Evolutionary conservation across 2,113 vertebrate genomes (phyloP).

Genomic region (Cervus canadensis): DNA sequence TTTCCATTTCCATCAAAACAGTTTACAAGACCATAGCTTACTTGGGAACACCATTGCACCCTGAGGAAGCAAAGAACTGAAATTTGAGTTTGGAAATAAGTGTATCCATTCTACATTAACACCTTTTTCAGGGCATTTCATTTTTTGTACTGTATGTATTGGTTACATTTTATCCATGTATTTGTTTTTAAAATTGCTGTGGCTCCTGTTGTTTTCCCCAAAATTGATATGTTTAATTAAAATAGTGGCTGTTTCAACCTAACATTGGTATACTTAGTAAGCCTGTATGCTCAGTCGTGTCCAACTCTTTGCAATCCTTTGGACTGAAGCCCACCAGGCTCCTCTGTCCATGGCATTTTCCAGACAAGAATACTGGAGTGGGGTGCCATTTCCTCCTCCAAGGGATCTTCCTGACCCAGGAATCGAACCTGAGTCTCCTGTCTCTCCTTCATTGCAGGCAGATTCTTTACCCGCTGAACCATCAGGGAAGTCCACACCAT

Average conservation of each 20-base stretch:
- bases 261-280: neutral
- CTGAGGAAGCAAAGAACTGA: neutral
- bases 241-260: slow-evolving; percentile 18
- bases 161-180: neutral
- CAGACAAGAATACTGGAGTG: neutral
- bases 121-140: neutral
- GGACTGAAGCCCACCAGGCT: neutral
- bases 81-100: neutral
- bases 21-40: neutral
- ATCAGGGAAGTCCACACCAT: neutral
- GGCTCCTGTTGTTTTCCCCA: neutral
- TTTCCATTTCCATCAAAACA: neutral
- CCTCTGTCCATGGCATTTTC: neutral
- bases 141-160: neutral
- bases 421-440: neutral
- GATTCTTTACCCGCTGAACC: neutral
- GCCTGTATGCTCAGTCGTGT: neutral
- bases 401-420: neutral
- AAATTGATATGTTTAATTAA: slow-evolving; percentile 64
- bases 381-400: neutral
- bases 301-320: neutral
- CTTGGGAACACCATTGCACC: neutral
- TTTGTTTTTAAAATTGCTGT: slow-evolving; percentile 33
- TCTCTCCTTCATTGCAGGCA: neutral
- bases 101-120: neutral